A percentile compares a stretch with the other conserved stretches of the same genome.
Conservation (phyloP, 2,797 vertebrate species). For the Ctenopoma multispine region DNA sequence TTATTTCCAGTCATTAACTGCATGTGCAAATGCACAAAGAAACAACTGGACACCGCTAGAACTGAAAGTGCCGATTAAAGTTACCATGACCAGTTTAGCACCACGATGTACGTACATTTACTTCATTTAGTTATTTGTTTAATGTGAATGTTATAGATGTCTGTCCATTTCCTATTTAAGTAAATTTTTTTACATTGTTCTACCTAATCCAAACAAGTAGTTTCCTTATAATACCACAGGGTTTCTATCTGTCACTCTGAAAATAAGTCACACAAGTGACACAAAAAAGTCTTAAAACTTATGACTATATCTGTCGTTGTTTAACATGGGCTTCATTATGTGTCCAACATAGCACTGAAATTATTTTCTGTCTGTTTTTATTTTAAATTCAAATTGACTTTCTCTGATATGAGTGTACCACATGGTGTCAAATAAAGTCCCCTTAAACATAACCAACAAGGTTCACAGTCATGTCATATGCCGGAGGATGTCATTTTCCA, state of each 20-base stretch:
- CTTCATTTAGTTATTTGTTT: neutral
- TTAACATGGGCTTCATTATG: neutral
- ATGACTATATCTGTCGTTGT: neutral
- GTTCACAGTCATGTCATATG: conserved; percentile 17
- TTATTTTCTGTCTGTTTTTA: neutral
- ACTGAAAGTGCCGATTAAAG: neutral
- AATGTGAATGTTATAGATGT: neutral
- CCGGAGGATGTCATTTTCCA: conserved; percentile 33
- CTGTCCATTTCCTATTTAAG: neutral
- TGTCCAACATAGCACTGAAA: neutral
- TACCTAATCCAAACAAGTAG: neutral
- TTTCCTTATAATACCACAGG: neutral
- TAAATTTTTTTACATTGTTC: neutral
- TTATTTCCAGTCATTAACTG: neutral
- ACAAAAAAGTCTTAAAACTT: neutral
- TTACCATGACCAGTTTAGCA: neutral
- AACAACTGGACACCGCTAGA: neutral
- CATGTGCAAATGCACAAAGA: neutral
- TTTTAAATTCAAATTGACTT: neutral
- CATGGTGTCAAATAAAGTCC: conserved; percentile 3
- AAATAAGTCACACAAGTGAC: neutral
- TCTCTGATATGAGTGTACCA: neutral
- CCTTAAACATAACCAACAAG: neutral
- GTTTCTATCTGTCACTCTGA: neutral
- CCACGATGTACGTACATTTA: neutral